These are phyloP conservation scores for Xestia c-nigrum DNA, from an alignment of 2,888 invertebrate species.

Conservation along the genomic window DNA sequence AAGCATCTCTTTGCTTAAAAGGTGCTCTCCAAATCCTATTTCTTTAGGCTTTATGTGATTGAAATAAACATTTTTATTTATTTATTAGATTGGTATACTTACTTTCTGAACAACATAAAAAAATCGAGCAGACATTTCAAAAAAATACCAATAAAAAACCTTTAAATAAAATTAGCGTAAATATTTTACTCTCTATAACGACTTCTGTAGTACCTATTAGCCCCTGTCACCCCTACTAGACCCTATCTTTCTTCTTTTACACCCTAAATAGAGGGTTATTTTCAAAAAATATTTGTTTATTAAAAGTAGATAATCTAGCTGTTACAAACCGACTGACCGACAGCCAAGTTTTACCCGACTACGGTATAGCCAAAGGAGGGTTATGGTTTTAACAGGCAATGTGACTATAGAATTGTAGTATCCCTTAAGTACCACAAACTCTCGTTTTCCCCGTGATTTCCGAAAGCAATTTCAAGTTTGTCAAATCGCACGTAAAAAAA, in stretches of 20 bases:
- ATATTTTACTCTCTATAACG: constrained; percentile 16
- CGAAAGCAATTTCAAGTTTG: neutral
- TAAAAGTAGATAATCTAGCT: neutral
- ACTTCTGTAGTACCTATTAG: constrained; percentile 53
- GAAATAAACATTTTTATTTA: no score
- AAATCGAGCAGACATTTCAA: neutral
- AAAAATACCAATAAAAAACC: neutral
- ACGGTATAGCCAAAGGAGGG: neutral
- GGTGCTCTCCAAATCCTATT: no score
- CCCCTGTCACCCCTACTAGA: constrained; percentile 21
- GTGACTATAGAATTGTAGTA: neutral
- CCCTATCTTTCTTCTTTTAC: constrained; percentile 1
- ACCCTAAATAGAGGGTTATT: neutral
- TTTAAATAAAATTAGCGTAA: neutral
- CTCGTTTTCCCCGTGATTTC: neutral
- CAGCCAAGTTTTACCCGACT: neutral
- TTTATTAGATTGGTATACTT: no score
- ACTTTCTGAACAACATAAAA: neutral
- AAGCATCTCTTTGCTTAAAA: no score
- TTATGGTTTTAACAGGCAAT: neutral
- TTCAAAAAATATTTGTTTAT: neutral
- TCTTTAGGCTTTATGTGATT: no score
- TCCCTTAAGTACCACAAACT: neutral
- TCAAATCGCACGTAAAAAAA: neutral
- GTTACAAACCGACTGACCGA: no score